These are phyloP conservation scores for Flexamia atlantica DNA, from an alignment of 2,888 invertebrate genomes.

Conservation along the genomic window DNA sequence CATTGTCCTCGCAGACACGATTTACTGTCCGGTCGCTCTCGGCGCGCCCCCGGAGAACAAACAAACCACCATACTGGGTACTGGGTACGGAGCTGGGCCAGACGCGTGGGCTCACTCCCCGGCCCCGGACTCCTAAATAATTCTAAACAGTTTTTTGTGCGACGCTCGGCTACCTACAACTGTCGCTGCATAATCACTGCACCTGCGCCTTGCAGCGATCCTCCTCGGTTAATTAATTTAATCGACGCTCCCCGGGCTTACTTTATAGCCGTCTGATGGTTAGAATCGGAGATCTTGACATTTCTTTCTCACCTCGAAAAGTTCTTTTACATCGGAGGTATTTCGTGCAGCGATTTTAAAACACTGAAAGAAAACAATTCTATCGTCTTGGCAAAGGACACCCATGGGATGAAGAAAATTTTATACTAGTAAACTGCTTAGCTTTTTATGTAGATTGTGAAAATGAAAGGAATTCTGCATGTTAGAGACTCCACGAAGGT, in stretches of 20 bases:
- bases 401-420: no score
- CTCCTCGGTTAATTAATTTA: slow-evolving; percentile 3
- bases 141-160: slow-evolving; percentile 29
- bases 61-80: slow-evolving; percentile 27
- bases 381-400: no score
- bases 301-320: no score
- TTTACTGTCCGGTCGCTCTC: neutral
- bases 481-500: no score
- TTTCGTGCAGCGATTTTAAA: no score
- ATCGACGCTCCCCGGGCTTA: neutral
- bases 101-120: slow-evolving; percentile 17
- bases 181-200: slow-evolving; percentile 22
- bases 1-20: neutral
- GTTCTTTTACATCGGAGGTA: no score
- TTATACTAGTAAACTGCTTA: no score
- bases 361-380: no score
- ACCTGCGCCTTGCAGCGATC: neutral
- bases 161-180: slow-evolving; percentile 27
- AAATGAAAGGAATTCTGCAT: no score
- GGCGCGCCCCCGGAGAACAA: neutral
- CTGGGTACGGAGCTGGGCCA: neutral
- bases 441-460: no score
- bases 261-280: slow-evolving; percentile 1
- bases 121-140: slow-evolving; percentile 34
- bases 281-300: neutral